Evolutionary conservation across 2,888 invertebrate species (phyloP).

Genomic region (Archaeoteleia sp.): DNA sequence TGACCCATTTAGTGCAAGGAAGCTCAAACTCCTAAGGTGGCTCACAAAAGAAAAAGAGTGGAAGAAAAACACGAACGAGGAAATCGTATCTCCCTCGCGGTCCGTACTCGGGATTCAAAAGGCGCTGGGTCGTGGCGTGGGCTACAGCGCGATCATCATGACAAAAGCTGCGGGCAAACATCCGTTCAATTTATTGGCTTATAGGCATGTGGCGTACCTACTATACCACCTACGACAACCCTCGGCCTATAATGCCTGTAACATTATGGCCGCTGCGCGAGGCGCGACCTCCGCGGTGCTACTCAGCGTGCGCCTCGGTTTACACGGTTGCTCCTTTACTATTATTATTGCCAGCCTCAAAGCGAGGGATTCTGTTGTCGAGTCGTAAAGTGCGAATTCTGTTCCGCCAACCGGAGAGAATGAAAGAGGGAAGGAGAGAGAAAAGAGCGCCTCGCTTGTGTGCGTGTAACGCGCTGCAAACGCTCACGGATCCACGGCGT

Average conservation of each 20-base stretch:
- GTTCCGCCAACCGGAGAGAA: conserved; percentile 46
- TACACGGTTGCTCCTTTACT: conserved; percentile 52
- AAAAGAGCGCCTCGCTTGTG: neutral
- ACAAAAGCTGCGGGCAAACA: conserved; percentile 56
- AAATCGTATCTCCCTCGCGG: no score
- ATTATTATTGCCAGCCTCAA: conserved; percentile 53
- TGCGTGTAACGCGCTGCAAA: conserved; percentile 38
- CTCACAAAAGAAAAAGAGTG: no score
- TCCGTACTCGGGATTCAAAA: conserved; percentile 4
- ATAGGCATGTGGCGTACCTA: conserved; percentile 57
- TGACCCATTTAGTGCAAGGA: no score
- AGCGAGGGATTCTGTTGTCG: conserved; percentile 55
- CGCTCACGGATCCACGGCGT: conserved; percentile 40
- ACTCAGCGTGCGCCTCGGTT: conserved; percentile 40
- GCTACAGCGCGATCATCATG: conserved; percentile 18
- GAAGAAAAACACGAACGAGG: no score
- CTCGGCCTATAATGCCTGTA: conserved; percentile 61
- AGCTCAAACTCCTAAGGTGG: no score
- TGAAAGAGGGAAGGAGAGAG: conserved; percentile 1
- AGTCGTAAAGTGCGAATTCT: conserved; percentile 56
- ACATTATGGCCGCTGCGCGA: conserved; percentile 61
- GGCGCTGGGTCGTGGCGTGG: conserved; percentile 21
- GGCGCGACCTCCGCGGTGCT: conserved; percentile 47
- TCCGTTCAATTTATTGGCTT: conserved; percentile 73
- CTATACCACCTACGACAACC: conserved; percentile 65